Evolutionary conservation across 2,888 invertebrate genomes (phyloP).

Genomic region (Sinodicranocentrus sp.): DNA sequence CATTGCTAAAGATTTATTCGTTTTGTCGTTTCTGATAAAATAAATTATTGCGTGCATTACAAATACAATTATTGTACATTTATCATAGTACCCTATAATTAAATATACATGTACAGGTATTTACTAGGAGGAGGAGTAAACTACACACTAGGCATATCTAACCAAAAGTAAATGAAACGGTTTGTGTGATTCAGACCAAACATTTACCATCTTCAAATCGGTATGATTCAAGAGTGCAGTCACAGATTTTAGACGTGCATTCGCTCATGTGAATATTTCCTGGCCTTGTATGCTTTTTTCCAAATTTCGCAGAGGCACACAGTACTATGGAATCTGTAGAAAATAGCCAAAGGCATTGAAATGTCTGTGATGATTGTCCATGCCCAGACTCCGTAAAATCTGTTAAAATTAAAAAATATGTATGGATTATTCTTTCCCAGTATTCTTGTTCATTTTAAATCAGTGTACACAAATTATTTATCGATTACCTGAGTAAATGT

Average conservation of each 20-base stretch:
- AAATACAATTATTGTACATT: no score
- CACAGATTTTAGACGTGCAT: slow-evolving; percentile 21
- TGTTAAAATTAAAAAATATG: background rate
- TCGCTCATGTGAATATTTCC: slow-evolving; percentile 23
- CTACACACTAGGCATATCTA: no score
- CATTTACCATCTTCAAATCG: no score
- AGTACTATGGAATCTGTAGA: slow-evolving; percentile 91
- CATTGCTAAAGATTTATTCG: background rate
- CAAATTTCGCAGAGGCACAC: slow-evolving; percentile 97
- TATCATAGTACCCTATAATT: no score
- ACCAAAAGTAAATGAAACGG: no score
- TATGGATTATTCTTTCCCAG: background rate
- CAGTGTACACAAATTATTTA: background rate
- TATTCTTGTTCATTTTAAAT: background rate
- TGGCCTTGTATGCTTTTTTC: slow-evolving; percentile 93
- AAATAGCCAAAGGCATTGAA: slow-evolving; percentile 79
- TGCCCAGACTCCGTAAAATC: slow-evolving; percentile 78
- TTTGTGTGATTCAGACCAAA: no score
- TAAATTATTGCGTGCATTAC: no score
- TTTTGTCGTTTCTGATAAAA: slow-evolving; percentile 11
- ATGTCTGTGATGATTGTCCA: slow-evolving; percentile 80
- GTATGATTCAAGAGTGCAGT: no score
- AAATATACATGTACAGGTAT: no score
- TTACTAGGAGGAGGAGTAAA: no score
- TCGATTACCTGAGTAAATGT: slow-evolving; percentile 78